phyloP scores from a whole-genome alignment of 2,113 vertebrate genomes.

The Archilochus colubris region DNA sequence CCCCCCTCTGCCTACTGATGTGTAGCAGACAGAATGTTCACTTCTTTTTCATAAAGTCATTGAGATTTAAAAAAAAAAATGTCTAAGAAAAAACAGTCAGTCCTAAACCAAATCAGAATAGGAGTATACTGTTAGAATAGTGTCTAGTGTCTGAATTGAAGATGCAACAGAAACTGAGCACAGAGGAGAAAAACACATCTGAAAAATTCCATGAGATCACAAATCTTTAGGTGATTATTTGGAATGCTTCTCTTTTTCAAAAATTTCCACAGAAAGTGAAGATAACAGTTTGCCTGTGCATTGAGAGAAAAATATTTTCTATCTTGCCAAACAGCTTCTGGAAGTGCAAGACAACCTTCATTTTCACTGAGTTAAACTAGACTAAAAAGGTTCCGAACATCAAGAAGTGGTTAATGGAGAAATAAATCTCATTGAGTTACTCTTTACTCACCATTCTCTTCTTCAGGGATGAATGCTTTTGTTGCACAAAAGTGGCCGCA shows the following conservation, averaged over 20 bases:
- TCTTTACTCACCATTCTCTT: background rate
- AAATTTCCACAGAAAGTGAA: background rate
- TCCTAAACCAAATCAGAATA: background rate
- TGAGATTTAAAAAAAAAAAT: background rate
- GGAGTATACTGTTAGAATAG: background rate
- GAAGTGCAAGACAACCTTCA: background rate
- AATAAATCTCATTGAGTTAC: background rate
- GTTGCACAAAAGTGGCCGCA: background rate
- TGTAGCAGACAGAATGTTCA: background rate
- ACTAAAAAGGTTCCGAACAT: background rate
- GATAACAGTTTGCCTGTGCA: background rate
- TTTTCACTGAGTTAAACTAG: background rate
- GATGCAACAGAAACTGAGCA: background rate
- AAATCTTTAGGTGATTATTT: background rate
- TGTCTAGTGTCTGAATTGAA: background rate
- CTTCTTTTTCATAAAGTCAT: background rate
- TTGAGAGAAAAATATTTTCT: background rate
- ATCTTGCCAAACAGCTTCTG: background rate
- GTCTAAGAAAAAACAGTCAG: background rate
- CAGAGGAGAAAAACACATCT: background rate
- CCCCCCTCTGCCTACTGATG: background rate
- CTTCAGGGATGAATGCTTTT: background rate
- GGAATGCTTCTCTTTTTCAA: background rate
- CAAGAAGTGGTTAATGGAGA: background rate
- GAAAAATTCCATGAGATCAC: background rate